These are phyloP conservation scores for Stenurella melanura DNA, from an alignment of 2,888 invertebrate genomes.

Conservation along the genomic window DNA sequence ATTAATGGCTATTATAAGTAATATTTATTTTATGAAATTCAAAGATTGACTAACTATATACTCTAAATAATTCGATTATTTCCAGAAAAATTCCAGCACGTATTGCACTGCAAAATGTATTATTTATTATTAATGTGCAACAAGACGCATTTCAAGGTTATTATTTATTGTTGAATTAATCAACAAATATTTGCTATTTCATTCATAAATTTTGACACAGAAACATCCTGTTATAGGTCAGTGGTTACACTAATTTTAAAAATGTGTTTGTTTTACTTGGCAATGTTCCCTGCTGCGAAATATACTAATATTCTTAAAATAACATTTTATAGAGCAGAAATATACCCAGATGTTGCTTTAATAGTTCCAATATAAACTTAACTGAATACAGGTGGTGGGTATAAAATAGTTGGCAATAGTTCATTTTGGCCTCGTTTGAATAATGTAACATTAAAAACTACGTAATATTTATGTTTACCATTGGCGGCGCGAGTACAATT, in stretches of 20 bases:
- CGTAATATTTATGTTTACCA: not conserved
- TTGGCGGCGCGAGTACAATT: not conserved
- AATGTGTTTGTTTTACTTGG: slow-evolving; percentile 55
- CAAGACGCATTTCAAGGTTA: slow-evolving; percentile 17
- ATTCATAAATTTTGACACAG: slow-evolving; percentile 49
- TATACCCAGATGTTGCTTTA: slow-evolving; percentile 51
- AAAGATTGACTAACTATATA: no score
- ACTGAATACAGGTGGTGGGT: slow-evolving; percentile 54
- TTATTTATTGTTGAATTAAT: slow-evolving; percentile 27
- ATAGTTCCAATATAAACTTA: slow-evolving; percentile 52
- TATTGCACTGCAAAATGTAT: not conserved
- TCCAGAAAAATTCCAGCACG: not conserved
- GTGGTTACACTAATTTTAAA: slow-evolving; percentile 55
- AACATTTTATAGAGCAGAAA: slow-evolving; percentile 54
- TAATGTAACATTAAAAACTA: slow-evolving; percentile 16
- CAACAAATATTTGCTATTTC: slow-evolving; percentile 38
- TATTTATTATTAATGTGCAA: not conserved
- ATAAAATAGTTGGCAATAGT: slow-evolving; percentile 42
- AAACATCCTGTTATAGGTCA: slow-evolving; percentile 57
- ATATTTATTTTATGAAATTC: no score
- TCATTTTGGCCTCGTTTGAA: slow-evolving; percentile 14
- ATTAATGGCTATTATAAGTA: no score
- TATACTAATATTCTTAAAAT: slow-evolving; percentile 52
- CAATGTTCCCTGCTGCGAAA: slow-evolving; percentile 47
- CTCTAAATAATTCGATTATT: not conserved